phyloP scores from a whole-genome alignment of 2,888 invertebrate genomes.

The Ellobium chinense region DNA sequence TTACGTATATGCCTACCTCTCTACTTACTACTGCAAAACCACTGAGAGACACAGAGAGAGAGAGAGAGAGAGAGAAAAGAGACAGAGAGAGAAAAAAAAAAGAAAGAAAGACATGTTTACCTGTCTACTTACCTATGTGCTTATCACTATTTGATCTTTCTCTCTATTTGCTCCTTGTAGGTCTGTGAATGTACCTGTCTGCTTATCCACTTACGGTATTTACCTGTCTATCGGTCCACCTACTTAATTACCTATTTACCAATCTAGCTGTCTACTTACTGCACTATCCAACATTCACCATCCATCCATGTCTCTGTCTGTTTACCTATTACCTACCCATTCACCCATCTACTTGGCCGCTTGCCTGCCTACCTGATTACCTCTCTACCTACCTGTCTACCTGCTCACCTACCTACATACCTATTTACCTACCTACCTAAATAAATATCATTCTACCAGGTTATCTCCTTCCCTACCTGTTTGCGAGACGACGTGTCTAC shows the following conservation, averaged over 20 bases:
- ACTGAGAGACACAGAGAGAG: background rate
- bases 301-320: background rate
- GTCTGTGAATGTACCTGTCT: background rate
- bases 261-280: background rate
- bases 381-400: background rate
- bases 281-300: no score
- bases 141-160: background rate
- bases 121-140: background rate
- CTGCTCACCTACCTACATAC: background rate
- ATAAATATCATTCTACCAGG: no score
- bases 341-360: no score
- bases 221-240: background rate
- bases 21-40: no score
- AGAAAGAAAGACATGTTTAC: background rate
- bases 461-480: no score
- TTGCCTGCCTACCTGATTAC: background rate
- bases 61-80: background rate
- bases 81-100: background rate
- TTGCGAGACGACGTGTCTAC: no score
- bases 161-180: no score
- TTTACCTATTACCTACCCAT: no score
- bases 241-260: background rate
- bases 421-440: background rate
- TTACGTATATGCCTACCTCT: background rate
- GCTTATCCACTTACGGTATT: background rate